These are phyloP conservation scores for Drosophila takahashii DNA, from an alignment of 1,140 invertebrate species.

Conservation along the genomic window DNA sequence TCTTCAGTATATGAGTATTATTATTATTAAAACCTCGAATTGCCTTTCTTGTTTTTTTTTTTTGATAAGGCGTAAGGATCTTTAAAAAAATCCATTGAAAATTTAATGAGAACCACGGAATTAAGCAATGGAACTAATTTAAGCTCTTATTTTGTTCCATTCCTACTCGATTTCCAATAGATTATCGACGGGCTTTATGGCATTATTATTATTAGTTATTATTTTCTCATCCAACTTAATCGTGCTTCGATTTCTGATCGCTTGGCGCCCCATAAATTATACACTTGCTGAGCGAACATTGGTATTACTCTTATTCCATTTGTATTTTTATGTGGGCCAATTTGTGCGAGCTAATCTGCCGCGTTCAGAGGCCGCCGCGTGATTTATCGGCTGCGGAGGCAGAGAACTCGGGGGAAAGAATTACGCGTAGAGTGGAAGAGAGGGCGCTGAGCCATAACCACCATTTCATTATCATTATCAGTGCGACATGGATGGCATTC, in stretches of 20 bases:
- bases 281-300: conserved; percentile 6
- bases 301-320: conserved; percentile 31
- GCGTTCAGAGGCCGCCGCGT: conserved; percentile 45
- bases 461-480: conserved; percentile 24
- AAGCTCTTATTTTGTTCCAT: too few relatives aligned
- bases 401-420: conserved; percentile 24
- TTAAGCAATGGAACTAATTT: too few relatives aligned
- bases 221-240: conserved; percentile 8
- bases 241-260: conserved; percentile 6
- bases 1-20: too few relatives aligned
- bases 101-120: too few relatives aligned
- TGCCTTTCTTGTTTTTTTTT: too few relatives aligned
- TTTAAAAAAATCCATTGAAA: too few relatives aligned
- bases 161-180: too few relatives aligned
- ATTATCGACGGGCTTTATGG: neutral
- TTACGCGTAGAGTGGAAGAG: conserved; percentile 2
- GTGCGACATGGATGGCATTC: neutral
- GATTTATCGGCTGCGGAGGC: conserved; percentile 49
- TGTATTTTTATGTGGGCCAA: conserved; percentile 48
- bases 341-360: conserved; percentile 60
- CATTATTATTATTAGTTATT: neutral
- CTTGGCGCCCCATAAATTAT: conserved; percentile 33
- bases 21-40: too few relatives aligned
- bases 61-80: too few relatives aligned
- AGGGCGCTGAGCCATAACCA: neutral